Conservation (phyloP, 1,140 invertebrate species). For the Zaprionus nigranus region DNA sequence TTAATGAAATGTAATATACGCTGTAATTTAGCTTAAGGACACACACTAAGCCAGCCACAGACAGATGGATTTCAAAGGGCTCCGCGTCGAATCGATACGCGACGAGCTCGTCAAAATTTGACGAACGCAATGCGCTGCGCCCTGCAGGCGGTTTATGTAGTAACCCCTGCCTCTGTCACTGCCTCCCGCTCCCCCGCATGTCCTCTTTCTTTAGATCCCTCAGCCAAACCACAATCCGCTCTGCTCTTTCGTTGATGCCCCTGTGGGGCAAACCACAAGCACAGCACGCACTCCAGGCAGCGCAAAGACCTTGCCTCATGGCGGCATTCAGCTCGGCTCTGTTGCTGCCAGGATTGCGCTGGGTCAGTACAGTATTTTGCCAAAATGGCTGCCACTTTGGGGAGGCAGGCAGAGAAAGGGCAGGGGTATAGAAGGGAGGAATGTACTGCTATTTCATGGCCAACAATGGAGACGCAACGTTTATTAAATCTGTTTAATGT, state of each 20-base stretch:
- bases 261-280: constrained; percentile 20
- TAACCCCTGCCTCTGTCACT: not conserved
- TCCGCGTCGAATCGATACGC: constrained; percentile 59
- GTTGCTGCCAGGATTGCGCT: not conserved
- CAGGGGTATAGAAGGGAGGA: not conserved
- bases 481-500: constrained; percentile 83
- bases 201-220: constrained; percentile 11
- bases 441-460: constrained; percentile 1
- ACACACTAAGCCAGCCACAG: constrained; percentile 37
- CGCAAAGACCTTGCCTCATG: constrained; percentile 11
- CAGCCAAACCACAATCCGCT: constrained; percentile 50
- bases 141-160: constrained; percentile 59
- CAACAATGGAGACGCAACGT: constrained; percentile 52
- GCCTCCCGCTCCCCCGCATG: not conserved
- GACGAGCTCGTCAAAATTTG: constrained; percentile 57
- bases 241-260: constrained; percentile 3
- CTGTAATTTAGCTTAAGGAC: constrained; percentile 58
- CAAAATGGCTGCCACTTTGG: constrained; percentile 7
- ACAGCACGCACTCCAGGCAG: constrained; percentile 1
- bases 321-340: constrained; percentile 3
- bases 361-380: constrained; percentile 1
- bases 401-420: not conserved
- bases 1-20: constrained; percentile 75
- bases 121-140: constrained; percentile 73
- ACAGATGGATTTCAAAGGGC: constrained; percentile 54